phyloP scores from a whole-genome alignment of 1,140 invertebrate genomes.

The Drosophila oshimai region DNA sequence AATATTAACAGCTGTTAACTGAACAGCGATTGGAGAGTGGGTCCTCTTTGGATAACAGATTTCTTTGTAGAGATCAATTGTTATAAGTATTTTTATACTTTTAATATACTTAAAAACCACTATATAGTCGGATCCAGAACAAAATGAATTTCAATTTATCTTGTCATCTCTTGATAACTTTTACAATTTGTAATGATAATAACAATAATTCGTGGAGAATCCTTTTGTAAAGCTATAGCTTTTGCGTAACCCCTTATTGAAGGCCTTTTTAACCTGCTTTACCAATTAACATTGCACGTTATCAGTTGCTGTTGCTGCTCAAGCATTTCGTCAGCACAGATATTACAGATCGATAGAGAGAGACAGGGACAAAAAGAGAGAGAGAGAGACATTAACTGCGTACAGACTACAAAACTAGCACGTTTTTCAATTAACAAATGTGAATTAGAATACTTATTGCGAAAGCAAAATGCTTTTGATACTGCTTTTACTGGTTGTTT shows the following conservation, averaged over 20 bases:
- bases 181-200: no score
- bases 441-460: neutral
- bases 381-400: neutral
- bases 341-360: neutral
- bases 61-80: no score
- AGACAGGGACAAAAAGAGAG: neutral
- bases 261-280: slow-evolving; percentile 6
- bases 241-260: neutral
- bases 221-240: no score
- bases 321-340: neutral
- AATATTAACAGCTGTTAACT: neutral
- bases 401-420: slow-evolving; percentile 11
- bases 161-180: no score
- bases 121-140: no score
- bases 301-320: neutral
- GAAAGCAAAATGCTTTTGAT: neutral
- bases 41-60: no score
- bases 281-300: slow-evolving; percentile 2
- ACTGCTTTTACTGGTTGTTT: neutral
- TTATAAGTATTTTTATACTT: no score
- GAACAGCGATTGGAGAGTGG: no score
- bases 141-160: no score
- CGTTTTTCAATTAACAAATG: slow-evolving; percentile 15
- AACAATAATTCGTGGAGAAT: no score
- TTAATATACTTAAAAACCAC: no score